Evolutionary conservation across 2,888 invertebrate genomes (phyloP), one percentile per base, ranked within the genome.

Genomic region (Aspidiotus destructor): DNA sequence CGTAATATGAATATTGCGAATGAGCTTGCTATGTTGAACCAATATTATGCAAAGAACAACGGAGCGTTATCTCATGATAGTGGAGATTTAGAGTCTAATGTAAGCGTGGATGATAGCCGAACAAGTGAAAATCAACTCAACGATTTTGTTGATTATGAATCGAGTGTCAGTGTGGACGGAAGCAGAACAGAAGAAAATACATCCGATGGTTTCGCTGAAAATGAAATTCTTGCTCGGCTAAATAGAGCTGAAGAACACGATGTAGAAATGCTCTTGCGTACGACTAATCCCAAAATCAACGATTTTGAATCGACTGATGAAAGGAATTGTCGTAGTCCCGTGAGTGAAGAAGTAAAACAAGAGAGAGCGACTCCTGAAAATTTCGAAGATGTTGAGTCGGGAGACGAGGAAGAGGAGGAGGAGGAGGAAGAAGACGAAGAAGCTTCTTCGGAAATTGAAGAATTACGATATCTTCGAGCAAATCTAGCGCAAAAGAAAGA

Each of bases 131-230:
- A 67, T 60, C 42, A 67, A 60, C 10, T 67, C 15, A 67, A 60
- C 52, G 67, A 67, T 67, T 67, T 67, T 11, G 67, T 60, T 9
- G 67, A 67, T 16, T 67, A 9, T 52, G 67, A 67, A 40, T 67
- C 67, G n/a, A 58, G 48, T 16, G 13, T 58, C 40, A 67, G 67
- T 11, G 41, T 67, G 7, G 67, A 60, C 15, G 67, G 40, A 40
- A 67, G 67, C 60, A 41, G 67, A 41, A 41, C 44, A 15, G 67
- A 48, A 8, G 67, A 67, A 40, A 67, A 16, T 13, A 67, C 41
- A 58, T 10, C 60, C n/a, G 60, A 67, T 52, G 58, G 60, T 60
- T 60, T 67, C 28, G 40, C 60, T 48, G 67, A 58, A n/a, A 60
- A 67, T 60, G 67, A 67, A 28, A 28, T 28, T 28, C 28, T 28